Percentiles rank a stretch among this genome's conserved stretches.
Evolutionary conservation across 2,113 vertebrate species (phyloP).

Genomic region (Holacanthus passer): DNA sequence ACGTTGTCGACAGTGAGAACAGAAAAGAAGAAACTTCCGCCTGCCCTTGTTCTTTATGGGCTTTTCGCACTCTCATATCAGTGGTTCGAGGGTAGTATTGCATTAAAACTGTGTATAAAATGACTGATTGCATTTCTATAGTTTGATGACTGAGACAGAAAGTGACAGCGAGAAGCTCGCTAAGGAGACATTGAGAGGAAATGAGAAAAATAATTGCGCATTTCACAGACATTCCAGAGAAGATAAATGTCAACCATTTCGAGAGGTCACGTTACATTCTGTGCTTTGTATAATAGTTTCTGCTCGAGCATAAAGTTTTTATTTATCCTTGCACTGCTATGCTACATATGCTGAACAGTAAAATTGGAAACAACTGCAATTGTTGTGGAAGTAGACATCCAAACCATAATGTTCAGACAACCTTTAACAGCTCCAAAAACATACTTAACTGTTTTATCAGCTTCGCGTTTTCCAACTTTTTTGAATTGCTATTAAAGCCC

Average conservation of each 20-base stretch:
- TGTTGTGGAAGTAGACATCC: neutral
- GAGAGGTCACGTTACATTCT: neutral
- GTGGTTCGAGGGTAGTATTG: neutral
- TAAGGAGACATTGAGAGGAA: neutral
- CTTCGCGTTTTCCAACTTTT: no score
- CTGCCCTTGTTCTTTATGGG: constrained; percentile 7
- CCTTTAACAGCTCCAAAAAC: neutral
- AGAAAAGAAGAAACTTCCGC: constrained; percentile 22
- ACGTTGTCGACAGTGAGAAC: constrained; percentile 37
- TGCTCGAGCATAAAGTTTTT: neutral
- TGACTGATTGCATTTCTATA: neutral
- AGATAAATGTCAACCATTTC: constrained; percentile 12
- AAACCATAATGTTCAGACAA: no score
- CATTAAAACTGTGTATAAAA: constrained; percentile 1
- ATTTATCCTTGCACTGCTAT: neutral
- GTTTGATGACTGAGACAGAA: neutral
- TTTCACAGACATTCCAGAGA: constrained; percentile 1
- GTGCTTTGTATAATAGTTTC: neutral
- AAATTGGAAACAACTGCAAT: neutral
- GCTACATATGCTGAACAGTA: neutral
- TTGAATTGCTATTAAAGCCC: no score
- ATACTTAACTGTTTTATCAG: neutral
- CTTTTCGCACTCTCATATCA: constrained; percentile 8
- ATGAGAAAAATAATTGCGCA: neutral
- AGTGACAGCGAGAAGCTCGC: neutral